These are phyloP conservation scores for Circaetus gallicus DNA, from an alignment of 2,113 vertebrate species.

Conservation along the genomic window DNA sequence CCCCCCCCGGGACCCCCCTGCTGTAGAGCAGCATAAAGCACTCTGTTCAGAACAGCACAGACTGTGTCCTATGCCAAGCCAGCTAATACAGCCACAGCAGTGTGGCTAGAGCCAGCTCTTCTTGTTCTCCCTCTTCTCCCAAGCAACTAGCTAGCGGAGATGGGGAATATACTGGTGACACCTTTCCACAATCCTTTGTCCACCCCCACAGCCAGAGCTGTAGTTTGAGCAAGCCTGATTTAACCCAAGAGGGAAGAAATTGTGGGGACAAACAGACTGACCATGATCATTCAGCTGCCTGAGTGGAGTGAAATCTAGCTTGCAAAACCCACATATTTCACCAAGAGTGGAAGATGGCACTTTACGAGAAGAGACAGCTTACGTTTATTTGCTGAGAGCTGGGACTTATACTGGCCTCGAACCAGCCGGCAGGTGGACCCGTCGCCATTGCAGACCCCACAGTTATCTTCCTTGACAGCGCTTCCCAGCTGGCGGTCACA, in stretches of 20 bases:
- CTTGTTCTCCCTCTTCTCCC: rapidly evolving
- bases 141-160: not conserved
- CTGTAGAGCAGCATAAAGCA: not conserved
- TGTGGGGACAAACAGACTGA: not conserved
- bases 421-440: slow-evolving; percentile 94
- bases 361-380: slow-evolving; percentile 57
- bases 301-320: not conserved
- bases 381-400: slow-evolving; percentile 89
- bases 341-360: not conserved
- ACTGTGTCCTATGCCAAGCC: not conserved
- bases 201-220: not conserved
- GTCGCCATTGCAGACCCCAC: slow-evolving; percentile 92
- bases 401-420: slow-evolving; percentile 93
- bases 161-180: not conserved
- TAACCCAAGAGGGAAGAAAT: not conserved
- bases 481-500: slow-evolving; percentile 95
- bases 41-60: not conserved
- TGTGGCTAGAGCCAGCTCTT: not conserved
- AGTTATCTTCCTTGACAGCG: slow-evolving; percentile 91
- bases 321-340: not conserved
- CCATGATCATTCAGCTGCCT: not conserved
- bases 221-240: not conserved
- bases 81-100: not conserved
- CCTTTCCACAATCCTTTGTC: not conserved
- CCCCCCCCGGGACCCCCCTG: not conserved